Evolutionary conservation across 2,888 invertebrate genomes (phyloP).

Genomic region (Thalpophila matura): DNA sequence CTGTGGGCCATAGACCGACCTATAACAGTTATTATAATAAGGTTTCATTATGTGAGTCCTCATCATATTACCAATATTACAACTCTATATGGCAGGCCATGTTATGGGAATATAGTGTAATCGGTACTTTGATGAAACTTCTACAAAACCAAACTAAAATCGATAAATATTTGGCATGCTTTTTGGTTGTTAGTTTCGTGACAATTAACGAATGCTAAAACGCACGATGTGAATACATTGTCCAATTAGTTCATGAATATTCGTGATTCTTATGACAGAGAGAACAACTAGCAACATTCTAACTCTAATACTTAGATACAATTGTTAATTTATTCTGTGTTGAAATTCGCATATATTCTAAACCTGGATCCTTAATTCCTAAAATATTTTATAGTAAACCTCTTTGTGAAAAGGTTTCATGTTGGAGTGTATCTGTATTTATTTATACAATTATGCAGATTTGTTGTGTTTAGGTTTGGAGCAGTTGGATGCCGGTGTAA

Average conservation of each 20-base stretch:
- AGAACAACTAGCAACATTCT: constrained; percentile 15
- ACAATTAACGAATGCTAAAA: constrained; percentile 50
- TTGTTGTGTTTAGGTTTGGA: too few relatives aligned
- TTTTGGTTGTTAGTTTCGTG: constrained; percentile 30
- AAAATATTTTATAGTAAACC: background rate
- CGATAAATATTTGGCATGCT: constrained; percentile 8
- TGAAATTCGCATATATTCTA: constrained; percentile 27
- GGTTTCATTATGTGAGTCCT: constrained; percentile 36
- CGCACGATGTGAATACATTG: constrained; percentile 47
- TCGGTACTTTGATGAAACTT: background rate
- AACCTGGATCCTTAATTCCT: background rate
- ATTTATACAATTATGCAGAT: too few relatives aligned
- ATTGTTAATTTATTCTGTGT: constrained; percentile 21
- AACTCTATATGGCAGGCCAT: constrained; percentile 5
- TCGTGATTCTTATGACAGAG: constrained; percentile 39
- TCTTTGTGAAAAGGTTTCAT: background rate
- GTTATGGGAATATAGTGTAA: constrained; percentile 13
- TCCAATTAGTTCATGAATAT: constrained; percentile 50
- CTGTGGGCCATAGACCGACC: constrained; percentile 1
- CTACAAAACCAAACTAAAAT: constrained; percentile 4
- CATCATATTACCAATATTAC: constrained; percentile 45
- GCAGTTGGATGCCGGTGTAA: too few relatives aligned
- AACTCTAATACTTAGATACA: constrained; percentile 36
- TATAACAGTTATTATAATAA: constrained; percentile 29
- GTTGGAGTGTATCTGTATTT: too few relatives aligned